Evolutionary conservation across 2,113 vertebrate species (phyloP).

Genomic region (Lasiurus cinereus): DNA sequence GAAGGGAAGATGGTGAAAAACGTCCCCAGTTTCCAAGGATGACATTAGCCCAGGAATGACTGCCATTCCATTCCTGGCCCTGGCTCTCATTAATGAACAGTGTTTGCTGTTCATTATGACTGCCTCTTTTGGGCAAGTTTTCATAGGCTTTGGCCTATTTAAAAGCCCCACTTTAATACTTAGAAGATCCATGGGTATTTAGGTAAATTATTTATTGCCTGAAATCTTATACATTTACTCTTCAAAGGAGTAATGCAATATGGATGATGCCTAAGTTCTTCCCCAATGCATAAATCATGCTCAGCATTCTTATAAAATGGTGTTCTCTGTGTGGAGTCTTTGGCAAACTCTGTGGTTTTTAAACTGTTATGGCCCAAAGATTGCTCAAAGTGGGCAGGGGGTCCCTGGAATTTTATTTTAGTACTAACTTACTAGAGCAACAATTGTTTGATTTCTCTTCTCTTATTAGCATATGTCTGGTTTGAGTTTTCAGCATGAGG

Average conservation of each 20-base stretch:
- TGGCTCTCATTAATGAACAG: slow-evolving; percentile 3
- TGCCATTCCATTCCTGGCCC: background rate
- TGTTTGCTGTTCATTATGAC: background rate
- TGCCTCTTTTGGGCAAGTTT: slow-evolving; percentile 57
- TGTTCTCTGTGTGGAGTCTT: slow-evolving; percentile 74
- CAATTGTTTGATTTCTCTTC: background rate
- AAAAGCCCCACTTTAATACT: slow-evolving; percentile 74
- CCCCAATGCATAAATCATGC: slow-evolving; percentile 80
- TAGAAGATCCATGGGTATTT: slow-evolving; percentile 71
- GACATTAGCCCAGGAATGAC: background rate
- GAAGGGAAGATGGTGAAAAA: slow-evolving; percentile 1
- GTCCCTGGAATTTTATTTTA: slow-evolving; percentile 76
- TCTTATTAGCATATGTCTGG: background rate
- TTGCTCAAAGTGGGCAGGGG: slow-evolving; percentile 62
- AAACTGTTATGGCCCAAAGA: slow-evolving; percentile 81
- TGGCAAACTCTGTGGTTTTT: slow-evolving; percentile 77
- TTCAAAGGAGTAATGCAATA: slow-evolving; percentile 84
- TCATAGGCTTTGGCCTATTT: slow-evolving; percentile 80
- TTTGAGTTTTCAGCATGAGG: slow-evolving; percentile 58
- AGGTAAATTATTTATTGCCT: slow-evolving; percentile 87
- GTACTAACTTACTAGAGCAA: background rate
- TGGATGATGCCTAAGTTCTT: slow-evolving; percentile 84
- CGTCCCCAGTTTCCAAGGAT: background rate
- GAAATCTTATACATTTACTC: slow-evolving; percentile 82
- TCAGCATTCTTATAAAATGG: slow-evolving; percentile 79